These are phyloP conservation scores for Lagodon rhomboides DNA, from an alignment of 2,797 vertebrate species.

Conservation along the genomic window DNA sequence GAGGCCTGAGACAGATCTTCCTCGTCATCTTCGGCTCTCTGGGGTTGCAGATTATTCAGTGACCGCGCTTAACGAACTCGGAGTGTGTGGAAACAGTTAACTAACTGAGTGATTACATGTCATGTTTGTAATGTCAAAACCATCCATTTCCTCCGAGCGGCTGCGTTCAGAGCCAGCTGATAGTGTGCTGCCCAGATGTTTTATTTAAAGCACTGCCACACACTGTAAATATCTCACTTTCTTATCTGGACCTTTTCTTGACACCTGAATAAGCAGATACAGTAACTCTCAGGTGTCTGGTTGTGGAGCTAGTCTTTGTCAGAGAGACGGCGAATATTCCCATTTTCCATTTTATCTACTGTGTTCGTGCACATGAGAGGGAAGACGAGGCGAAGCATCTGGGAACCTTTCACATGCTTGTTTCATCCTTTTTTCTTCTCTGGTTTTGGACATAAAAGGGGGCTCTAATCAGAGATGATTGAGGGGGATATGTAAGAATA, in stretches of 20 bases:
- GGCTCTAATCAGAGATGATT: slow-evolving; percentile 32
- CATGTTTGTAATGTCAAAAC: slow-evolving; percentile 45
- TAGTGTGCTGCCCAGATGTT: slow-evolving; percentile 68
- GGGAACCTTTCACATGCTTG: slow-evolving; percentile 57
- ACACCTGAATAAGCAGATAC: slow-evolving; percentile 32
- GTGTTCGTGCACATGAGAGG: slow-evolving; percentile 2
- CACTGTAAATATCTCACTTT: background rate
- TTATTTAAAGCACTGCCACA: background rate
- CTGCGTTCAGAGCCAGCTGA: slow-evolving; percentile 45
- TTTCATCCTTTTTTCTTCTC: slow-evolving; percentile 16
- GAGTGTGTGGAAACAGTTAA: slow-evolving; percentile 51
- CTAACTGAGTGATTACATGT: slow-evolving; percentile 23
- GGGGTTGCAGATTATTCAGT: slow-evolving; percentile 1
- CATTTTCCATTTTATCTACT: slow-evolving; percentile 11
- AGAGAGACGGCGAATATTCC: background rate
- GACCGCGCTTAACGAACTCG: background rate
- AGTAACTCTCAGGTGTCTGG: background rate
- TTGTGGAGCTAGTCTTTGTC: background rate
- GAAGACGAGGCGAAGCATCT: slow-evolving; percentile 63
- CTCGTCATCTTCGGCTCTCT: background rate
- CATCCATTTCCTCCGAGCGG: slow-evolving; percentile 29
- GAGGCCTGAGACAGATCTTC: background rate
- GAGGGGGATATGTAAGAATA: slow-evolving; percentile 17
- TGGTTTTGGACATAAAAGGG: slow-evolving; percentile 30
- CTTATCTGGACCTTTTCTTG: slow-evolving; percentile 14